Evolutionary conservation across 53 echinoderm and acorn worm genomes (phyloP).

Genomic region (Paracentrotus lividus): DNA sequence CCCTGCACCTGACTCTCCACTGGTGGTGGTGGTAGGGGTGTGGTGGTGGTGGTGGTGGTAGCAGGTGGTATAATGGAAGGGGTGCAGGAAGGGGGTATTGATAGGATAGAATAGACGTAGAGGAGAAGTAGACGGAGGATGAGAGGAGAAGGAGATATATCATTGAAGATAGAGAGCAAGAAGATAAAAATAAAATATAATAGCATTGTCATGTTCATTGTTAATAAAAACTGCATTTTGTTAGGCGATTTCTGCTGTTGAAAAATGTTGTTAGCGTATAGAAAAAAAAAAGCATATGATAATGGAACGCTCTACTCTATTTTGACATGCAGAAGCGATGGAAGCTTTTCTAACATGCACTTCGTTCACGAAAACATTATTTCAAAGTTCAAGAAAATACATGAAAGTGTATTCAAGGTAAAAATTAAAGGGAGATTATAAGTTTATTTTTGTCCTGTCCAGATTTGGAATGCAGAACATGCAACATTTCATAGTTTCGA

Average conservation of each 20-base stretch:
- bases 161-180: slow-evolving; percentile 45
- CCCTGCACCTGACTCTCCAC: slow-evolving; percentile 99
- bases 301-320: slow-evolving; percentile 14
- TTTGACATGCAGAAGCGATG: slow-evolving; percentile 36
- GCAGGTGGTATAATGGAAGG: background rate
- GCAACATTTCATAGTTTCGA: background rate
- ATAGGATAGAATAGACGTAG: slow-evolving; percentile 10
- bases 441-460: background rate
- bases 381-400: too few relatives aligned
- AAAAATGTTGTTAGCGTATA: slow-evolving; percentile 9
- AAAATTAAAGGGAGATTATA: background rate
- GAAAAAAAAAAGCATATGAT: background rate
- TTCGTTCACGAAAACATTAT: background rate
- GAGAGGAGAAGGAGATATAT: slow-evolving; percentile 2
- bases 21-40: slow-evolving; percentile 65
- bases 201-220: slow-evolving; percentile 29
- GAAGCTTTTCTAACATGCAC: background rate
- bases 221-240: slow-evolving; percentile 32
- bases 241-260: background rate
- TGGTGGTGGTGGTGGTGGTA: slow-evolving; percentile 16
- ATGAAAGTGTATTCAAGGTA: background rate
- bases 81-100: background rate
- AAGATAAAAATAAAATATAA: slow-evolving; percentile 45
- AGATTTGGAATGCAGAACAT: background rate
- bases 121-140: slow-evolving; percentile 19